Percentiles rank a stretch among this genome's conserved stretches.
Conservation (phyloP, 2,888 invertebrate genomes). For the Cosmopolites sordidus region DNA sequence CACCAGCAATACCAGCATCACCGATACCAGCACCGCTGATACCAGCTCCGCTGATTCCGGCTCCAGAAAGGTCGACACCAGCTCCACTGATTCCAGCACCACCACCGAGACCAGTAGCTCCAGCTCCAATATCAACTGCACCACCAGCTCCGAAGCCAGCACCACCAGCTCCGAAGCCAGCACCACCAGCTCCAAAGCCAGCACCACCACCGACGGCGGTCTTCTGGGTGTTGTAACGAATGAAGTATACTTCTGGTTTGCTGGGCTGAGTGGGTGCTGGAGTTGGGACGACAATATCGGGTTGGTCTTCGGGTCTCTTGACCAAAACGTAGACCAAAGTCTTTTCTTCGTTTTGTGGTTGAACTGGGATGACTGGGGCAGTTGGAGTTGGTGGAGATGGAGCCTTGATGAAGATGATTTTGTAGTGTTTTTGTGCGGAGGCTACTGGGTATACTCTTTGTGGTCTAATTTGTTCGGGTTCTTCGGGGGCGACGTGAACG, state of each 20-base stretch:
- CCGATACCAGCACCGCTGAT: slow-evolving; percentile 28
- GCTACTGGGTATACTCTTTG: slow-evolving; percentile 62
- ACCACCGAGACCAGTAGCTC: slow-evolving; percentile 14
- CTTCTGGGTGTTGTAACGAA: slow-evolving; percentile 70
- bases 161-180: slow-evolving; percentile 39
- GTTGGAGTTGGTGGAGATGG: slow-evolving; percentile 60
- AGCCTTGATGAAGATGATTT: slow-evolving; percentile 83
- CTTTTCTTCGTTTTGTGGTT: slow-evolving; percentile 81
- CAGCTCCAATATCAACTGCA: slow-evolving; percentile 5
- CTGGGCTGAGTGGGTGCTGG: slow-evolving; percentile 77
- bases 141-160: slow-evolving; percentile 31
- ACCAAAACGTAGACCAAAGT: slow-evolving; percentile 85
- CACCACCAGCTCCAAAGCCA: slow-evolving; percentile 22
- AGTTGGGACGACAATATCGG: slow-evolving; percentile 73
- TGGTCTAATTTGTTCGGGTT: slow-evolving; percentile 65
- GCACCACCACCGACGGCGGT: slow-evolving; percentile 34
- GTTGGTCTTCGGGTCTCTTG: slow-evolving; percentile 82
- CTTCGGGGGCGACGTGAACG: slow-evolving; percentile 85
- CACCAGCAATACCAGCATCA: slow-evolving; percentile 25
- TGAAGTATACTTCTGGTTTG: slow-evolving; percentile 89
- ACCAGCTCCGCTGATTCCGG: slow-evolving; percentile 30
- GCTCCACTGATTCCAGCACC: slow-evolving; percentile 31
- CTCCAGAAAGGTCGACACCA: slow-evolving; percentile 35
- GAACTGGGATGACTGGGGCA: slow-evolving; percentile 71
- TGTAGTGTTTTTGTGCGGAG: slow-evolving; percentile 81